Conservation (phyloP, 2,888 invertebrate genomes). For the Girardia tigrina region DNA sequence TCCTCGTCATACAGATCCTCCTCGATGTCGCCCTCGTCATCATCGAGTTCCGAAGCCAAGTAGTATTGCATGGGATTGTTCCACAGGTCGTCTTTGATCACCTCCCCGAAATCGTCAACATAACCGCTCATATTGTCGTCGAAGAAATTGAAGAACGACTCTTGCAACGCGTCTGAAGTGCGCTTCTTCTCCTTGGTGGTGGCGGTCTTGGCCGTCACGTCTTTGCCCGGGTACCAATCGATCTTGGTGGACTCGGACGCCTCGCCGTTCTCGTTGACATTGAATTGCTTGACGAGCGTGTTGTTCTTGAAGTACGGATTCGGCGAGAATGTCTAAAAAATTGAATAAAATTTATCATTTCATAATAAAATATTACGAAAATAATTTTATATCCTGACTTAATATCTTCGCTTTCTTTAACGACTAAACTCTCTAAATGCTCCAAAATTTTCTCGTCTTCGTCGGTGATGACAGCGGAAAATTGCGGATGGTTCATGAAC, state of each 20-base stretch:
- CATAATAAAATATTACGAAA: slow-evolving; percentile 45
- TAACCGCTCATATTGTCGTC: neutral
- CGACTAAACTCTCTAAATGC: slow-evolving; percentile 55
- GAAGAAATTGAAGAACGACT: too few species aligned
- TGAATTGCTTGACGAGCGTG: too few species aligned
- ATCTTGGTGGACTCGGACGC: too few species aligned
- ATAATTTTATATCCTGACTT: slow-evolving; percentile 62
- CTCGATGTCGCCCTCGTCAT: slow-evolving; percentile 37
- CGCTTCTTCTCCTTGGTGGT: too few species aligned
- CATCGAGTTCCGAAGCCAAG: slow-evolving; percentile 42
- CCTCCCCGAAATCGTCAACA: slow-evolving; percentile 62
- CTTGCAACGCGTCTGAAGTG: too few species aligned
- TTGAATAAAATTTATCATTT: too few species aligned
- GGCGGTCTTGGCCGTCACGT: too few species aligned
- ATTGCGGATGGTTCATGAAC: slow-evolving; percentile 72
- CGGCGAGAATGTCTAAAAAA: too few species aligned
- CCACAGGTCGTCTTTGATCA: slow-evolving; percentile 74
- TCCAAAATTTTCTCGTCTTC: slow-evolving; percentile 61
- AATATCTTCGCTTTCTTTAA: slow-evolving; percentile 73
- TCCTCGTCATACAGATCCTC: too few species aligned
- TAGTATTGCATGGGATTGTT: slow-evolving; percentile 68
- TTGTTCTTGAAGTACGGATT: too few species aligned
- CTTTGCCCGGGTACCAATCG: too few species aligned
- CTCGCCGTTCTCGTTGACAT: too few species aligned
- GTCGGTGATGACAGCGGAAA: slow-evolving; percentile 65